Conservation (phyloP, 2,888 invertebrate genomes). For the Thecocarcelia acutangulata region DNA sequence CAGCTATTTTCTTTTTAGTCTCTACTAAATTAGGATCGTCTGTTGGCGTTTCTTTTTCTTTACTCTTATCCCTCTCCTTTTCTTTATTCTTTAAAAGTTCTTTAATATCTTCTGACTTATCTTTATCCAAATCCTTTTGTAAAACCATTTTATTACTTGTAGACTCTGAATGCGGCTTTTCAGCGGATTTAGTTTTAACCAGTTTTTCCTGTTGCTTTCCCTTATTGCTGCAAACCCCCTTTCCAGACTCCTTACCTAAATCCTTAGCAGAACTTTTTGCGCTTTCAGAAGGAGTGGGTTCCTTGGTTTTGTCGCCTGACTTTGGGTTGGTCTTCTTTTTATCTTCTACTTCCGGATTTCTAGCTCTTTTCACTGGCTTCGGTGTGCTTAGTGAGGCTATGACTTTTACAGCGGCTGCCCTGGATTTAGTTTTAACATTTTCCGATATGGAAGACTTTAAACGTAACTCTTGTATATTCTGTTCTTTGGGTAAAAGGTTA, state of each 20-base stretch:
- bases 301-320: slow-evolving; percentile 52
- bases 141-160: slow-evolving; percentile 16
- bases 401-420: slow-evolving; percentile 80
- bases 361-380: slow-evolving; percentile 70
- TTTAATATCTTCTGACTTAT: slow-evolving; percentile 3
- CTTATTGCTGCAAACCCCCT: slow-evolving; percentile 34
- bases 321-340: slow-evolving; percentile 37
- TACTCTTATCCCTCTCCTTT: not conserved
- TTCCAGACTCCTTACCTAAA: slow-evolving; percentile 12
- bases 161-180: not conserved
- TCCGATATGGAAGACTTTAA: slow-evolving; percentile 81
- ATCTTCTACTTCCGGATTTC: slow-evolving; percentile 58
- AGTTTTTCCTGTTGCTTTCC: slow-evolving; percentile 50
- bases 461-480: slow-evolving; percentile 76
- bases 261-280: slow-evolving; percentile 4
- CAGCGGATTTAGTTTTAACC: slow-evolving; percentile 8
- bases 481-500: slow-evolving; percentile 78
- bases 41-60: not conserved
- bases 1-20: slow-evolving; percentile 69
- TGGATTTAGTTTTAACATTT: slow-evolving; percentile 81
- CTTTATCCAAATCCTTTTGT: not conserved
- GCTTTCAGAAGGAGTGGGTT: not conserved
- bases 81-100: not conserved
- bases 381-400: slow-evolving; percentile 75
- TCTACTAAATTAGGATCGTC: slow-evolving; percentile 33